Base-by-base conservation (phyloP, 2,797 vertebrate species). In the Corythornis leucogaster region DNA sequence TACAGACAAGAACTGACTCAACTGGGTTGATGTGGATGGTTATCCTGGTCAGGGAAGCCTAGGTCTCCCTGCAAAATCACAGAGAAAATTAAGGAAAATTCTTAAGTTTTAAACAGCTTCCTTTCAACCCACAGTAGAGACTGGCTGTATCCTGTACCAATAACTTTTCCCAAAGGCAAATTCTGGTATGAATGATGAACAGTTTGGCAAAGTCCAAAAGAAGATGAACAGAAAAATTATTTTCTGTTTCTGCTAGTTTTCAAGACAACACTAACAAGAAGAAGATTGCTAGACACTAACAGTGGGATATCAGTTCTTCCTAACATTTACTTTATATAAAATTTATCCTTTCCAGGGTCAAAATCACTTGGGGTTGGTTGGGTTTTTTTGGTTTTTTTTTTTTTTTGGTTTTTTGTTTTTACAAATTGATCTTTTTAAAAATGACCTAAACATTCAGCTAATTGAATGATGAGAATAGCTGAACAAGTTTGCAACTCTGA, bases 1-100 rank as follows among this genome's bases (percentile, higher is more conserved):
- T 91, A 73, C 73, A 87, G 89, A 93, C 67, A 82, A 87, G 76
- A 85, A 58, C 87, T 95, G 58, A 92, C 91, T 87, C 84, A 85
- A 66, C 67, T 64, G 75, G 57, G 54, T 75, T 78, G 85, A 96
- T 96, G 78, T 0, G 24, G 17, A 7, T 48, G 62, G 77, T 45
- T 90, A 46, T 70, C 51, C 89, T 78, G 82, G 45, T 68, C 90
- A 63, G 45, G 88, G 85, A 67, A 83, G 74, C 69, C 51, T 68
- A 58, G 78, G 54, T 38, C 45, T 88, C 70, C 35, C 42, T 90
- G 53, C 59, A 93, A 58, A 96, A 75, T 59, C 85, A 50, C 15
- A 64, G 66, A 76, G 58, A 93, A 92, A 85, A 82, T 63, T 19
- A 79, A 33, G 31, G 42, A 69, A 94, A 89, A 78, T 48, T 7